Percentiles rank a stretch among this genome's conserved stretches.
Evolutionary conservation across 2,113 vertebrate species (phyloP).

Genomic region (Antechinus stuartii): DNA sequence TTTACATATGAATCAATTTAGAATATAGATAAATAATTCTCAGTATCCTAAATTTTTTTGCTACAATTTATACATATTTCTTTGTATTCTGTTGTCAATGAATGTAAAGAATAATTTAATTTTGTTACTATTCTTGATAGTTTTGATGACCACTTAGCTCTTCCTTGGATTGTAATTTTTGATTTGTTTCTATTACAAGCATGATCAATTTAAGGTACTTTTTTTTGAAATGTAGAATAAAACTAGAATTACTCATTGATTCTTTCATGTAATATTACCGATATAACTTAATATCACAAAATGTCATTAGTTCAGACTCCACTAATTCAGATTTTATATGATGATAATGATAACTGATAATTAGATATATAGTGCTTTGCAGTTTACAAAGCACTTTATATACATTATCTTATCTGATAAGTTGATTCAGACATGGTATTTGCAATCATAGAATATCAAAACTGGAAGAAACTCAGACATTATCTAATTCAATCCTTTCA

Average conservation of each 20-base stretch:
- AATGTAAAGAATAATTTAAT: slow-evolving; percentile 1
- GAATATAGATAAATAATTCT: neutral
- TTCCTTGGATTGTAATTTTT: neutral
- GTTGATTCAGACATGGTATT: neutral
- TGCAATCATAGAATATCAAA: neutral
- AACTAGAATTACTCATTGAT: slow-evolving; percentile 37
- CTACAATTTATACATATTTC: slow-evolving; percentile 4
- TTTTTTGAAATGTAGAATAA: slow-evolving; percentile 9
- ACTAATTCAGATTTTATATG: slow-evolving; percentile 14
- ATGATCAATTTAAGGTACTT: neutral
- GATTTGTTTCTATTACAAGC: neutral
- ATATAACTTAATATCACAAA: neutral
- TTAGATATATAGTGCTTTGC: neutral
- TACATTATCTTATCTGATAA: neutral
- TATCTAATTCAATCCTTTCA: neutral
- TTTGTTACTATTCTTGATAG: neutral
- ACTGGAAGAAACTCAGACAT: neutral
- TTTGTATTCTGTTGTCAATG: neutral
- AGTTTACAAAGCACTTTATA: neutral
- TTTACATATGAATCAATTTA: slow-evolving; percentile 16
- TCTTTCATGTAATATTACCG: neutral
- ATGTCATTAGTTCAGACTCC: slow-evolving; percentile 27
- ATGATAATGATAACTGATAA: neutral
- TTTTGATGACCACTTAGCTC: neutral
- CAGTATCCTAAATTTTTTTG: neutral